Evolutionary conservation across 2,797 vertebrate species (phyloP).

Genomic region (Sebastes steindachneri): DNA sequence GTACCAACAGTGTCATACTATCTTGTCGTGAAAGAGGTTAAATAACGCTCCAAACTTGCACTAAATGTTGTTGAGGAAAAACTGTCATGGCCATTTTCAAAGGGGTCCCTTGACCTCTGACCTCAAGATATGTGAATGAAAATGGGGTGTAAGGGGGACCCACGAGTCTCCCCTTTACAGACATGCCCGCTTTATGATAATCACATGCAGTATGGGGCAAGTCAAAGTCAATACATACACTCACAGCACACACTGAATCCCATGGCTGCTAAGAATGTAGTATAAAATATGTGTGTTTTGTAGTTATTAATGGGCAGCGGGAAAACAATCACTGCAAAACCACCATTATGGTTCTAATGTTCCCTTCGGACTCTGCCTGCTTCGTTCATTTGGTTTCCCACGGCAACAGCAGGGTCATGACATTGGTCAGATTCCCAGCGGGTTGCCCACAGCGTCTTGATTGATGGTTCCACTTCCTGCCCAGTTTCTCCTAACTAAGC

Average conservation of each 20-base stretch:
- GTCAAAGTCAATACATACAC: too few species aligned
- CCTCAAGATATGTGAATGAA: too few species aligned
- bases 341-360: background rate
- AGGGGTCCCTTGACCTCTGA: too few species aligned
- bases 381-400: conserved; percentile 15
- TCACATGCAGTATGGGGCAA: too few species aligned
- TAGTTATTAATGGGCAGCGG: background rate
- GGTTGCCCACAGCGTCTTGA: conserved; percentile 25
- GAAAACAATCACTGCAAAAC: background rate
- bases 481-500: conserved; percentile 10
- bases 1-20: too few species aligned
- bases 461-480: conserved; percentile 48
- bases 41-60: too few species aligned
- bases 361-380: conserved; percentile 1
- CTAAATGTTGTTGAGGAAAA: too few species aligned
- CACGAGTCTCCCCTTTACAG: too few species aligned
- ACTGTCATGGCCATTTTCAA: too few species aligned
- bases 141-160: fast-evolving
- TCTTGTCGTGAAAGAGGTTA: too few species aligned
- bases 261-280: background rate
- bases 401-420: conserved; percentile 20
- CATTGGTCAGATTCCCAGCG: conserved; percentile 39
- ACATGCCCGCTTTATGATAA: too few species aligned
- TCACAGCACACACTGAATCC: background rate
- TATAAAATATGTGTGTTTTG: background rate